A percentile compares a stretch with the other conserved stretches of the same genome.
phyloP scores from a whole-genome alignment of 2,888 invertebrate species.

The Morpho achilles region DNA sequence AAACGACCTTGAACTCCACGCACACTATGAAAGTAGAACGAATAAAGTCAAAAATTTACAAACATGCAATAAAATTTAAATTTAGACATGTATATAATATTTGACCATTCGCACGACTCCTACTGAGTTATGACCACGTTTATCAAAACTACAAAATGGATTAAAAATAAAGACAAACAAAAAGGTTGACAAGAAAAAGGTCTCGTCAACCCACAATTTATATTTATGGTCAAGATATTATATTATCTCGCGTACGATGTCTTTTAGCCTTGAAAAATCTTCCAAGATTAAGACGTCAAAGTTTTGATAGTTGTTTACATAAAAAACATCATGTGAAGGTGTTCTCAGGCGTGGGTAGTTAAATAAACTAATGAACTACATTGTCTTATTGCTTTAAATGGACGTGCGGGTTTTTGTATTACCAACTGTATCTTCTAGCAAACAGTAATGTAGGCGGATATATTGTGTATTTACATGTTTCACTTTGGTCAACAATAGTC shows the following conservation, averaged over 20 bases:
- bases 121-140: slow-evolving; percentile 12
- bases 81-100: neutral
- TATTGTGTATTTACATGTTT: neutral
- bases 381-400: slow-evolving; percentile 74
- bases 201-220: slow-evolving; percentile 23
- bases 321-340: slow-evolving; percentile 33
- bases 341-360: slow-evolving; percentile 51
- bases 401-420: slow-evolving; percentile 61
- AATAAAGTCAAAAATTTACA: neutral
- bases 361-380: slow-evolving; percentile 66
- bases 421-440: slow-evolving; percentile 49
- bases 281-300: slow-evolving; percentile 29
- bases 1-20: too few species aligned
- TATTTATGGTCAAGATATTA: slow-evolving; percentile 23
- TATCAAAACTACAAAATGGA: slow-evolving; percentile 13
- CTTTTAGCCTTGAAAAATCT: slow-evolving; percentile 27
- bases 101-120: slow-evolving; percentile 1
- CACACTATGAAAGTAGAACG: neutral
- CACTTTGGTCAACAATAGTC: slow-evolving; percentile 1
- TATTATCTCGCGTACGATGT: slow-evolving; percentile 16
- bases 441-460: slow-evolving; percentile 55
- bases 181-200: neutral
- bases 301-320: slow-evolving; percentile 27
- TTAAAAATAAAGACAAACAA: slow-evolving; percentile 7
- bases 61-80: slow-evolving; percentile 6